Base-by-base conservation (phyloP, 2,113 vertebrate genomes). In the Coregonus clupeaformis region DNA sequence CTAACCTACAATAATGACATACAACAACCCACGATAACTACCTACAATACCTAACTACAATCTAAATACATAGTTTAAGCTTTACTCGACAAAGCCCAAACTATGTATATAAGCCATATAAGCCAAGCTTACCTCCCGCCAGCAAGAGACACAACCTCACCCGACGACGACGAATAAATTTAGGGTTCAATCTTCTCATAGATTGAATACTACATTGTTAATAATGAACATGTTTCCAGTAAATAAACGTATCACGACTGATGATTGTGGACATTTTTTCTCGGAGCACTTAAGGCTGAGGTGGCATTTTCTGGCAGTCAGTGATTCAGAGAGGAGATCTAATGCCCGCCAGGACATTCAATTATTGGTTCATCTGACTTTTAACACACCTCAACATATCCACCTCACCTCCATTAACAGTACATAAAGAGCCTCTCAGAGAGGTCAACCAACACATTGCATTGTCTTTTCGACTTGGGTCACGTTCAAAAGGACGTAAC, bases 161-260 rank as follows among this genome's bases (percentile, higher is more conserved):
- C n/a, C n/a, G n/a, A n/a, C n/a, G n/a, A n/a, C n/a, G n/a, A n/a
- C n/a, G n/a, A n/a, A n/a, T n/a, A n/a, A n/a, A n/a, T n/a, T n/a
- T n/a, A n/a, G n/a, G n/a, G n/a, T n/a, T n/a, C n/a, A n/a, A n/a
- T n/a, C 16, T 36, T 5, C 14, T 67, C 29, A 18, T 20, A 36
- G 27, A 67, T 27, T 30, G 27, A 49, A 49, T 16, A 13, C 47
- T 49, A 49, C 14, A 49, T 49, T 49, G 60, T 63, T 63, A 63
- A 63, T 63, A 63, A 27, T 63, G 22, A 20, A 64, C 62, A 64
- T 24, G 24, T 25, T 88, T 86, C 79, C 85, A 85, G 84, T 49
- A 49, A 49, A 49, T 13, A 49, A 16, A 16, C 36, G 7, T 36
- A 9, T 36, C 36, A 36, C 7, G 7, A 27, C 13, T 5, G 2